These are phyloP conservation scores for Coracopsis vasa DNA, from an alignment of 2,113 vertebrate genomes.

Conservation along the genomic window DNA sequence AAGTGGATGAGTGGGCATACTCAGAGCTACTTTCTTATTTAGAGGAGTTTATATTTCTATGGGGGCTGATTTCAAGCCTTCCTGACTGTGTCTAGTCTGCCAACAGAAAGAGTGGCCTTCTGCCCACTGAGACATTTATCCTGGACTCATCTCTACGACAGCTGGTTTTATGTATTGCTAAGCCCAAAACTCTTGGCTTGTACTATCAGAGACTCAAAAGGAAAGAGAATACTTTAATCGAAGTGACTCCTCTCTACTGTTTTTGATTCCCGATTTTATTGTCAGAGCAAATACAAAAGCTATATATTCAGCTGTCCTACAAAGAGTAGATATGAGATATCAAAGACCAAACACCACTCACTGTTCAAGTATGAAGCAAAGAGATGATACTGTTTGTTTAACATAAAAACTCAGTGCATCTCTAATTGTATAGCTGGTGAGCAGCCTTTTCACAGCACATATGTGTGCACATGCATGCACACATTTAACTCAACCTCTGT, in stretches of 20 bases:
- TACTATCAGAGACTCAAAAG: rapidly evolving
- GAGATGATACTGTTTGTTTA: neutral
- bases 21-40: neutral
- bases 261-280: neutral
- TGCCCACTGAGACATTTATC: neutral
- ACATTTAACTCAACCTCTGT: neutral
- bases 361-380: neutral
- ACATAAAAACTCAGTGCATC: neutral
- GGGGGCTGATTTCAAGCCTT: neutral
- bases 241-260: neutral
- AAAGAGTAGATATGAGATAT: neutral
- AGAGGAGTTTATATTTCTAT: neutral
- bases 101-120: neutral
- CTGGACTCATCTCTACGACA: neutral
- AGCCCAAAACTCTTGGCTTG: neutral
- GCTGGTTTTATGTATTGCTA: neutral
- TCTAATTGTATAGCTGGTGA: neutral
- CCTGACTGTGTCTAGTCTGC: neutral
- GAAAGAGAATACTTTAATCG: neutral
- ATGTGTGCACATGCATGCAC: neutral
- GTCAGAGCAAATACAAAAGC: neutral
- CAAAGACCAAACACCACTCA: neutral
- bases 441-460: neutral
- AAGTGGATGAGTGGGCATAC: neutral
- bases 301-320: neutral